Percentiles rank a stretch among this genome's conserved stretches.
Evolutionary conservation across 2,797 vertebrate genomes (phyloP).

Genomic region (Coreius guichenoti): DNA sequence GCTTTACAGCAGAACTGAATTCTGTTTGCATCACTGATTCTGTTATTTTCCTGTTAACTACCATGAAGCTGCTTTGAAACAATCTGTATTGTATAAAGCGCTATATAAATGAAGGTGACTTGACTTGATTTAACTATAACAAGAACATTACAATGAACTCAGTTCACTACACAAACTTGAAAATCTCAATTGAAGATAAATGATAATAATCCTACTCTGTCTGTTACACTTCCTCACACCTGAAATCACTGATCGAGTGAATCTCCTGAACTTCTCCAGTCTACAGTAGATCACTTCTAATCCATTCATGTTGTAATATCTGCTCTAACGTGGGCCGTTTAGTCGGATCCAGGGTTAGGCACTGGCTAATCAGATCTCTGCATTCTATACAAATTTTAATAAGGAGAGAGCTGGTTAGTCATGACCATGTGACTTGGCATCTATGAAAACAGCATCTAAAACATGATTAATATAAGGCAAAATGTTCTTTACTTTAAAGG

Average conservation of each 20-base stretch:
- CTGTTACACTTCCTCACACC: too few species aligned
- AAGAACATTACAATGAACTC: not conserved
- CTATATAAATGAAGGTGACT: not conserved
- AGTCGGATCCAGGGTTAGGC: not conserved
- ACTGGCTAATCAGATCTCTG: too few species aligned
- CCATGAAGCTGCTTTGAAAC: not conserved
- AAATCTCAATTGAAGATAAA: not conserved
- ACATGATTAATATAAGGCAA: not conserved
- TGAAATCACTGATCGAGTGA: too few species aligned
- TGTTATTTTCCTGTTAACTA: not conserved
- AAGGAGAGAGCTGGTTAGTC: too few species aligned
- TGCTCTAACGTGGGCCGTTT: not conserved
- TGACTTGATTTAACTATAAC: not conserved
- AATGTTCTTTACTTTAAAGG: not conserved
- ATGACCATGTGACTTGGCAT: too few species aligned
- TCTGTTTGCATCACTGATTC: too few species aligned
- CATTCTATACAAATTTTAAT: too few species aligned
- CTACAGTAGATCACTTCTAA: not conserved
- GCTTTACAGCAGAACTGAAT: not conserved
- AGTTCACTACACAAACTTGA: not conserved
- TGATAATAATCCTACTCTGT: too few species aligned
- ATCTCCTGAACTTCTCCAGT: not conserved
- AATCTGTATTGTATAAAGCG: too few species aligned
- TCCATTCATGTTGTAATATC: not conserved
- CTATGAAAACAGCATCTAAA: not conserved